Evolutionary conservation across 1,140 invertebrate genomes (phyloP).

Genomic region (Copidosoma floridanum): DNA sequence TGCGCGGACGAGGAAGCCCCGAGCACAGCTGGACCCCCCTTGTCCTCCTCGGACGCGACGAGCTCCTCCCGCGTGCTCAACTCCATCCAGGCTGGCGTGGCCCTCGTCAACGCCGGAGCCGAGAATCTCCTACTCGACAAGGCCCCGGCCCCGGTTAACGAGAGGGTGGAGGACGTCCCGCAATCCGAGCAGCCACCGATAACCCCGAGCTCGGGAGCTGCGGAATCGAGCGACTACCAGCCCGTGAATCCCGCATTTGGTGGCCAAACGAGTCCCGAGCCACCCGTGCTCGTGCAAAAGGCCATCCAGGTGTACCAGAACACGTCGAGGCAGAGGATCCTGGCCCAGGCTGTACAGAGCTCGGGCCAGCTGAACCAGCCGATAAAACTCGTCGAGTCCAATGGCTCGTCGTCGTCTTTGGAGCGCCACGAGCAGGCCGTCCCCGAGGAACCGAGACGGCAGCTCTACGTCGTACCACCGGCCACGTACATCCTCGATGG

Average conservation of each 20-base stretch:
- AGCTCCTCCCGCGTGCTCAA: constrained; percentile 45
- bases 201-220: neutral
- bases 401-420: too few species aligned
- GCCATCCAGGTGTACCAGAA: constrained; percentile 47
- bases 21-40: constrained; percentile 6
- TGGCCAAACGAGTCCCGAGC: too few species aligned
- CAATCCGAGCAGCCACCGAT: constrained; percentile 5
- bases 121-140: constrained; percentile 31
- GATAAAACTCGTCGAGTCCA: too few species aligned
- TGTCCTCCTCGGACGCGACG: constrained; percentile 17
- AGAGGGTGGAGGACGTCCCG: constrained; percentile 30
- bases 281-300: too few species aligned
- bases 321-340: constrained; percentile 44
- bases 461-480: constrained; percentile 16
- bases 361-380: too few species aligned
- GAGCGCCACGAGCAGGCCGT: too few species aligned
- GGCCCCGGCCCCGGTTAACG: constrained; percentile 29
- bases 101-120: constrained; percentile 44
- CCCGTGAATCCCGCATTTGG: constrained; percentile 26
- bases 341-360: too few species aligned
- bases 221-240: constrained; percentile 19
- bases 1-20: constrained; percentile 24
- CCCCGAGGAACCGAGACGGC: too few species aligned
- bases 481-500: constrained; percentile 12
- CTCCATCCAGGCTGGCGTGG: constrained; percentile 53